Base-by-base conservation (phyloP, 2,888 invertebrate species). In the Muscina levida region DNA sequence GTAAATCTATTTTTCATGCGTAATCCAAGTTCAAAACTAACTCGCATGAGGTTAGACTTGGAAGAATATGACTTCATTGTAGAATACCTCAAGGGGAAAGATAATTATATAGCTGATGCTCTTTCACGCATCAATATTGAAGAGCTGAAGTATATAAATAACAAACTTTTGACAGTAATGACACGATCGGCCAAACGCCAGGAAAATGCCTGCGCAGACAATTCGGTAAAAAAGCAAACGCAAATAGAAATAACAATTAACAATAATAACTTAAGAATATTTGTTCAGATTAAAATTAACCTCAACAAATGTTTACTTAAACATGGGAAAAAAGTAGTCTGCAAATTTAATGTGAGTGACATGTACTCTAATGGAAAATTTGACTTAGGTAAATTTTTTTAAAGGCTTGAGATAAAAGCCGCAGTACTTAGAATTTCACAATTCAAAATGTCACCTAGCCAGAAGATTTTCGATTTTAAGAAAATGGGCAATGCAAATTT, bases 21-120 rank as follows among this genome's bases (percentile, higher is more conserved):
- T 71, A 84, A 85, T 68, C 84, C 85, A 2, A 79, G 83, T 82
- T 84, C 84, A 24, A 83, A 84, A 73, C 71, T 86, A 19, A 85
- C 81, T 2, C 83, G 84, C 62, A 85, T 85, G 71, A 73, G 85
- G 10, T 19, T n/a, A n/a, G n/a, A n/a, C n/a, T n/a, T n/a, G n/a
- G n/a, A n/a, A n/a, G n/a, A n/a, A n/a, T n/a, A n/a, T n/a, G n/a
- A n/a, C n/a, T n/a, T n/a, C n/a, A n/a, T n/a, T n/a, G n/a, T n/a
- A n/a, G n/a, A n/a, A n/a, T n/a, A n/a, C n/a, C n/a, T n/a, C n/a
- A n/a, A n/a, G n/a, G n/a, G n/a, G n/a, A n/a, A n/a, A n/a, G n/a
- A 22, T 4, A 53, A 53, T 11, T 22, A 10, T 53, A 10, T 5
- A 5, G 22, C 51, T 1, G 51, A 53, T 8, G 51, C 19, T 1